A percentile compares a stretch with the other conserved stretches of the same genome.
Evolutionary conservation across 2,888 invertebrate species (phyloP).

Genomic region (Mythimna lalbum): DNA sequence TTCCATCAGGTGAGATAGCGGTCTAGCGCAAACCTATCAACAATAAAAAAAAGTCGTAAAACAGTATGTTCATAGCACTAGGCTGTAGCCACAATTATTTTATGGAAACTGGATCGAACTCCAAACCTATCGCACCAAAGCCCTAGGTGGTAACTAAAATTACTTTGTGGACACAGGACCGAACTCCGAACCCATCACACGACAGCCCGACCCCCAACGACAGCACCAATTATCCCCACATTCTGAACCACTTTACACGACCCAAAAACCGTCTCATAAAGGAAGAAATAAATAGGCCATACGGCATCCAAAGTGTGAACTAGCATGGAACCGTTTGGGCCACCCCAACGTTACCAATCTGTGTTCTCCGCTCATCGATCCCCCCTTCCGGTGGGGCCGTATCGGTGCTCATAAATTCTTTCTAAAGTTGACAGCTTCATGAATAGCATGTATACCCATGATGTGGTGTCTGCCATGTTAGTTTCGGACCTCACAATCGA

Average conservation of each 20-base stretch:
- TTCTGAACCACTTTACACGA: slow-evolving; percentile 26
- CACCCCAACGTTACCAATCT: slow-evolving; percentile 69
- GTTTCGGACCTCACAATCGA: slow-evolving; percentile 56
- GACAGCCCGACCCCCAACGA: not conserved
- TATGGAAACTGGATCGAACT: too few species aligned
- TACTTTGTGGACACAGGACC: not conserved
- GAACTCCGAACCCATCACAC: not conserved
- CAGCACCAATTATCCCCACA: not conserved
- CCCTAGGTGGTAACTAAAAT: not conserved
- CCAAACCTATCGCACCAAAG: too few species aligned
- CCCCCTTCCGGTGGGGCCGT: slow-evolving; percentile 82
- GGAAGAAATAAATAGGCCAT: slow-evolving; percentile 38
- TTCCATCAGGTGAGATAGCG: too few species aligned
- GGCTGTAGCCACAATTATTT: too few species aligned
- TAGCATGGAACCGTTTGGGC: slow-evolving; percentile 7
- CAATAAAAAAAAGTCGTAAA: too few species aligned
- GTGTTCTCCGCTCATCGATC: slow-evolving; percentile 66
- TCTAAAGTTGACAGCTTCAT: slow-evolving; percentile 85
- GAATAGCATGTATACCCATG: slow-evolving; percentile 82
- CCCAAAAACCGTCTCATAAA: slow-evolving; percentile 35
- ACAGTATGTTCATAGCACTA: too few species aligned
- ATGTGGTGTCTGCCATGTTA: slow-evolving; percentile 74
- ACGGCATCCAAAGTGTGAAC: slow-evolving; percentile 36
- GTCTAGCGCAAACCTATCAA: too few species aligned
- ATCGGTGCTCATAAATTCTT: slow-evolving; percentile 88